phyloP scores from a whole-genome alignment of 2,113 vertebrate genomes.

The Pterocles orientalis region DNA sequence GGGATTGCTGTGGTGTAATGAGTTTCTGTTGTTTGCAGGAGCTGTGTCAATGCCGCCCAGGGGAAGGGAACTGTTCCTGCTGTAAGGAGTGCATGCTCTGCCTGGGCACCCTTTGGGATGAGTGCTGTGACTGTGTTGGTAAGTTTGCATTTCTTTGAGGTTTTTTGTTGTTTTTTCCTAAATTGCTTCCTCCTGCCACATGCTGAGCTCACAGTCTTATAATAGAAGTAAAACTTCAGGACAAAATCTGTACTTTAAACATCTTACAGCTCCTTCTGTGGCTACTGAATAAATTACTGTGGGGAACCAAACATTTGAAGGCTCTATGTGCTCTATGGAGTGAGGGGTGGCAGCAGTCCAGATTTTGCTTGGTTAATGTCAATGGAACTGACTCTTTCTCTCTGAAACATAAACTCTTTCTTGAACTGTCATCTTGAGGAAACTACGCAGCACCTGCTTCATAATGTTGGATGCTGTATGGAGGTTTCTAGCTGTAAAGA shows the following conservation, averaged over 20 bases:
- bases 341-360: neutral
- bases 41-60: slow-evolving; percentile 95
- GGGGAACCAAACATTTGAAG: neutral
- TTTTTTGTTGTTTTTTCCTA: neutral
- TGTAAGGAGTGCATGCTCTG: slow-evolving; percentile 99
- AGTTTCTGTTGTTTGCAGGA: slow-evolving; percentile 79
- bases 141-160: slow-evolving; percentile 59
- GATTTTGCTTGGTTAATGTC: neutral
- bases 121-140: slow-evolving; percentile 99
- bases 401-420: neutral
- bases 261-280: neutral
- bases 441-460: neutral
- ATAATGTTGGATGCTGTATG: neutral
- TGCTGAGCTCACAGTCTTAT: neutral
- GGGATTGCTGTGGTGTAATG: neutral
- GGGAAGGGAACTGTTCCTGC: slow-evolving; percentile 96
- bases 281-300: neutral
- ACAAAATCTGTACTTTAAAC: neutral
- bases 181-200: neutral
- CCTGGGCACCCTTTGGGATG: slow-evolving; percentile 95
- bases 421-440: neutral
- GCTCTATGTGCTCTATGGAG: neutral
- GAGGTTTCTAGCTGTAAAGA: neutral
- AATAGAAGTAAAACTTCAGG: neutral
- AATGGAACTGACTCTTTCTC: neutral